phyloP scores from a whole-genome alignment of 1,140 invertebrate species.

The Argopecten irradians region DNA sequence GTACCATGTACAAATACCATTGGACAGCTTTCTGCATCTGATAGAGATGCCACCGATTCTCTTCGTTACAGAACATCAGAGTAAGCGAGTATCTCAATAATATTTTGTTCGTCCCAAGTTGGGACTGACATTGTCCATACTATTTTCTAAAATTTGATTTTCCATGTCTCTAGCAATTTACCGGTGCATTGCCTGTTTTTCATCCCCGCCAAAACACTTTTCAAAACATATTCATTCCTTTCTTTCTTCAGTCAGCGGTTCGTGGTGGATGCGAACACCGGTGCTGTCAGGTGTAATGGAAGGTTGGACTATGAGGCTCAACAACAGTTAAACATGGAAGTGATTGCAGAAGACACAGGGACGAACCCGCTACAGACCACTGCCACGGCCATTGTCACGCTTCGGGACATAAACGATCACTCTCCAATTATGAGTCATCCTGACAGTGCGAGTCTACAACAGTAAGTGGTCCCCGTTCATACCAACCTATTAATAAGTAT shows the following conservation, averaged over 20 bases:
- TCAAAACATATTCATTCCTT: too few relatives aligned
- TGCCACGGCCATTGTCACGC: conserved; percentile 62
- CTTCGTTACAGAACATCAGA: not conserved
- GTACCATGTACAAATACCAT: not conserved
- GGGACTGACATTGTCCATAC: too few relatives aligned
- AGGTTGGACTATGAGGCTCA: conserved; percentile 62
- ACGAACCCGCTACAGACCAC: conserved; percentile 49
- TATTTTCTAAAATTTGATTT: too few relatives aligned
- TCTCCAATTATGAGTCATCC: conserved; percentile 56
- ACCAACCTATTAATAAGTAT: too few relatives aligned
- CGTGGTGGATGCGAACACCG: conserved; percentile 15
- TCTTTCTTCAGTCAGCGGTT: too few relatives aligned
- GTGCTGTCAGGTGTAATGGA: conserved; percentile 57
- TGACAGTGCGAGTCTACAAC: conserved; percentile 11
- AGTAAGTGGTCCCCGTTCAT: too few relatives aligned
- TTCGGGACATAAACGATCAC: conserved; percentile 72
- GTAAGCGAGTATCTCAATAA: too few relatives aligned
- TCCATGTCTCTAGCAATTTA: too few relatives aligned
- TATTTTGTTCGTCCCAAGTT: too few relatives aligned
- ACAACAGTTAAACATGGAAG: conserved; percentile 46
- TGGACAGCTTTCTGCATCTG: not conserved
- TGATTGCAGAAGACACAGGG: conserved; percentile 63
- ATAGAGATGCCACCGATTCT: not conserved
- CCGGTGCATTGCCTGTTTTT: too few relatives aligned
- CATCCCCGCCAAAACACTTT: too few relatives aligned